phyloP scores from a whole-genome alignment of 2,113 vertebrate genomes.

The Sylvietta virens region DNA sequence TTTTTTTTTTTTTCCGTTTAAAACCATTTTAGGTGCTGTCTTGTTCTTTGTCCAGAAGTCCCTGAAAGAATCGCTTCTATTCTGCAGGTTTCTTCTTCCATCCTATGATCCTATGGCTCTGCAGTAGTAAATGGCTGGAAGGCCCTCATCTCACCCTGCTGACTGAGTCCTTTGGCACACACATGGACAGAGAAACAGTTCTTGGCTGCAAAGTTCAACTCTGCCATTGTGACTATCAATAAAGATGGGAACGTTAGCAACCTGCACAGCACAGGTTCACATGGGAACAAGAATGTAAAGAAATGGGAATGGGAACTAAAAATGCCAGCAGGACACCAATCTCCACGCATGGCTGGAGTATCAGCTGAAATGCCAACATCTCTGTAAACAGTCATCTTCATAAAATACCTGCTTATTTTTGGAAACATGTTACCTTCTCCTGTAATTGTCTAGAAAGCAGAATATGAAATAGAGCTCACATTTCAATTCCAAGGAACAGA shows the following conservation, averaged over 20 bases:
- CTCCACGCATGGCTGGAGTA: not conserved
- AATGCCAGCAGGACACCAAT: not conserved
- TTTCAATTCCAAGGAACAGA: not conserved
- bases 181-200: not conserved
- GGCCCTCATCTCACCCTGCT: not conserved
- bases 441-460: not conserved
- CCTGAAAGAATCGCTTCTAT: not conserved
- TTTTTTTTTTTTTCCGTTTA: not conserved
- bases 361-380: not conserved
- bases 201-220: not conserved
- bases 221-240: not conserved
- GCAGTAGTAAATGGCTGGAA: not conserved
- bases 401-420: not conserved
- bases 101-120: not conserved
- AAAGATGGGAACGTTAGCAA: not conserved
- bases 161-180: not conserved
- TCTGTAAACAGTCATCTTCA: not conserved
- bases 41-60: not conserved
- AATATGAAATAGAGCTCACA: not conserved
- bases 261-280: not conserved
- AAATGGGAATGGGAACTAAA: not conserved
- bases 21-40: not conserved
- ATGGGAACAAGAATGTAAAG: accelerated
- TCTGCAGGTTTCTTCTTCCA: not conserved
- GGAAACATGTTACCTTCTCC: not conserved